Evolutionary conservation across 2,113 vertebrate genomes (phyloP).

Genomic region (Danionella cerebrum): DNA sequence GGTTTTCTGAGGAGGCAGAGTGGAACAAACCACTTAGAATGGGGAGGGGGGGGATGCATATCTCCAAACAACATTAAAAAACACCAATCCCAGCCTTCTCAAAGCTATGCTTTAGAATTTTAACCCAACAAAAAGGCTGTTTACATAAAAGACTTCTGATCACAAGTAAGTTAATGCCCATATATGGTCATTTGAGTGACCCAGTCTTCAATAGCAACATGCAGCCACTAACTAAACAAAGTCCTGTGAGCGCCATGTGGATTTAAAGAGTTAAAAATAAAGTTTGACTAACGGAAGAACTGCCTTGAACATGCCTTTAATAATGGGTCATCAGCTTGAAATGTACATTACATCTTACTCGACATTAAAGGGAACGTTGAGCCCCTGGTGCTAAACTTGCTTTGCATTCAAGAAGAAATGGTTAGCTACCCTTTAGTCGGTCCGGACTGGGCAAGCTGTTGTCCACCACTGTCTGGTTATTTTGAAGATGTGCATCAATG

Average conservation of each 20-base stretch:
- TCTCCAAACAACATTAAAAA: background rate
- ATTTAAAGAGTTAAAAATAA: background rate
- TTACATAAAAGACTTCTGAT: background rate
- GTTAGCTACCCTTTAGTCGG: conserved; percentile 55
- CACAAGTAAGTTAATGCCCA: conserved; percentile 37
- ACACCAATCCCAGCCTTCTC: background rate
- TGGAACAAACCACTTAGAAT: conserved; percentile 41
- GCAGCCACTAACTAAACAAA: conserved; percentile 52
- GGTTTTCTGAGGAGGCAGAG: conserved; percentile 71
- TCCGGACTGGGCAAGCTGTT: conserved; percentile 63
- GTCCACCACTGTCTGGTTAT: conserved; percentile 64
- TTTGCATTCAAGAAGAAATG: background rate
- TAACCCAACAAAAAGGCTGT: background rate
- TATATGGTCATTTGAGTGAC: conserved; percentile 54
- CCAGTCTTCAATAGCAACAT: conserved; percentile 40
- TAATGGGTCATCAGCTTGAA: background rate
- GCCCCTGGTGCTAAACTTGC: too few relatives aligned
- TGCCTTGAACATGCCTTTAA: background rate
- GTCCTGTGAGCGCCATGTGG: conserved; percentile 25
- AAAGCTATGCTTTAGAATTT: background rate
- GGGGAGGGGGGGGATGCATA: conserved; percentile 13
- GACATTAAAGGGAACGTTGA: too few relatives aligned
- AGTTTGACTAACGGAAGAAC: background rate
- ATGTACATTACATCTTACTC: too few relatives aligned
- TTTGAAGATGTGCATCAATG: conserved; percentile 68